A percentile compares a stretch with the other conserved stretches of the same genome.
Conservation (phyloP, 64 coral and sea anemone species). For the Trachythela sp. region DNA sequence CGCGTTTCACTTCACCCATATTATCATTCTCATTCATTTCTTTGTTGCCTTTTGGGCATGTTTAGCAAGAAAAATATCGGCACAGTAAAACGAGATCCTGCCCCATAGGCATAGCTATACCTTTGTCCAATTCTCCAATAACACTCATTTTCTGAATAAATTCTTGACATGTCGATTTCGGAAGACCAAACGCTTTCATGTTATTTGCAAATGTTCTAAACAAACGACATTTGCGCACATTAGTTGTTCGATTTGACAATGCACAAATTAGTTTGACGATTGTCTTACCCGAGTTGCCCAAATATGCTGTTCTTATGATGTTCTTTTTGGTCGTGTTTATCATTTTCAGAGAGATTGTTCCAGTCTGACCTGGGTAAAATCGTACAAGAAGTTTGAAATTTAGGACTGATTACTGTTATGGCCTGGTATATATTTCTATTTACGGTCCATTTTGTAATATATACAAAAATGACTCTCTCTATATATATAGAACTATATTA, state of each 20-base stretch:
- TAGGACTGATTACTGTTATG: too few relatives aligned
- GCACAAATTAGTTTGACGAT: neutral
- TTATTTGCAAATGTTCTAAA: slow-evolving; percentile 21
- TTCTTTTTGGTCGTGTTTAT: neutral
- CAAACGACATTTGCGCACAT: neutral
- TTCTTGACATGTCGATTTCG: neutral
- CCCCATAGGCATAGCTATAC: neutral
- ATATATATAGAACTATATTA: too few relatives aligned
- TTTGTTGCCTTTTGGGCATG: too few relatives aligned
- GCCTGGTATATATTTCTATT: too few relatives aligned
- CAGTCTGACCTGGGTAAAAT: neutral
- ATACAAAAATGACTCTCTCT: too few relatives aligned
- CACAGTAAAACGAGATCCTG: neutral
- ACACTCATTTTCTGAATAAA: slow-evolving; percentile 10
- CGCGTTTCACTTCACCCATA: too few relatives aligned
- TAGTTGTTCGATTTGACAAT: neutral
- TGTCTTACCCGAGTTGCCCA: neutral
- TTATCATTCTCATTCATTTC: too few relatives aligned
- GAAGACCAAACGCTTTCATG: neutral
- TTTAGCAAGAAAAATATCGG: too few relatives aligned
- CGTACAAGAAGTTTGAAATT: too few relatives aligned
- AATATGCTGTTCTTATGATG: neutral
- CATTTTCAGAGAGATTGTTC: neutral
- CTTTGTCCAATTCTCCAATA: neutral
- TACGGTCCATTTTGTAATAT: too few relatives aligned